Conservation (phyloP, 2,888 invertebrate genomes). For the Phortica magna region DNA sequence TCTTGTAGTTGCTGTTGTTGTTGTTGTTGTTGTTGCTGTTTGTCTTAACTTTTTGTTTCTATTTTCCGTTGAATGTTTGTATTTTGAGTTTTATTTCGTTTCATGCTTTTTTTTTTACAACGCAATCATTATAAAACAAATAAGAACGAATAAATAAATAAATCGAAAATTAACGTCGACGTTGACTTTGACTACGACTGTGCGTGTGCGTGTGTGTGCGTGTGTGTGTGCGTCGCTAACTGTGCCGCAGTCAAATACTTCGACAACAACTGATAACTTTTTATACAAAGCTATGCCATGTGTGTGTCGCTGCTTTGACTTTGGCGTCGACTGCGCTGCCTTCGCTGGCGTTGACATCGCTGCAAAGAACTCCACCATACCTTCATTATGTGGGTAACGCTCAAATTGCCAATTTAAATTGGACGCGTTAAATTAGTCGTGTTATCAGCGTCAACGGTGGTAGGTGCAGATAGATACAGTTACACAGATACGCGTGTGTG, state of each 20-base stretch:
- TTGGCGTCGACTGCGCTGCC: slow-evolving; percentile 35
- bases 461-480: slow-evolving; percentile 57
- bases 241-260: not conserved
- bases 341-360: slow-evolving; percentile 31
- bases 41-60: too few species aligned
- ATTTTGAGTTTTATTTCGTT: too few species aligned
- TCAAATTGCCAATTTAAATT: slow-evolving; percentile 77
- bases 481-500: too few species aligned
- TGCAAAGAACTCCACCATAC: slow-evolving; percentile 10
- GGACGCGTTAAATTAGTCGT: slow-evolving; percentile 76
- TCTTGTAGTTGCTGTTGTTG: too few species aligned
- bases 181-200: not conserved
- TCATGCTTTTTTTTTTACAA: not conserved
- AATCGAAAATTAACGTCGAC: slow-evolving; percentile 5
- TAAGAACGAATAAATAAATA: not conserved
- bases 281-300: not conserved
- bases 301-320: slow-evolving; percentile 24
- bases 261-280: not conserved
- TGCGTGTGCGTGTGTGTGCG: not conserved
- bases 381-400: slow-evolving; percentile 33
- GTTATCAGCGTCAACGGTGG: slow-evolving; percentile 75
- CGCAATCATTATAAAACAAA: slow-evolving; percentile 9
- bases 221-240: not conserved
- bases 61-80: not conserved
- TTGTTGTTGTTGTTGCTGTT: too few species aligned